Percentiles rank a stretch among this genome's conserved stretches.
Conservation (phyloP, 2,888 invertebrate genomes). For the Rhabditoides inermis region DNA sequence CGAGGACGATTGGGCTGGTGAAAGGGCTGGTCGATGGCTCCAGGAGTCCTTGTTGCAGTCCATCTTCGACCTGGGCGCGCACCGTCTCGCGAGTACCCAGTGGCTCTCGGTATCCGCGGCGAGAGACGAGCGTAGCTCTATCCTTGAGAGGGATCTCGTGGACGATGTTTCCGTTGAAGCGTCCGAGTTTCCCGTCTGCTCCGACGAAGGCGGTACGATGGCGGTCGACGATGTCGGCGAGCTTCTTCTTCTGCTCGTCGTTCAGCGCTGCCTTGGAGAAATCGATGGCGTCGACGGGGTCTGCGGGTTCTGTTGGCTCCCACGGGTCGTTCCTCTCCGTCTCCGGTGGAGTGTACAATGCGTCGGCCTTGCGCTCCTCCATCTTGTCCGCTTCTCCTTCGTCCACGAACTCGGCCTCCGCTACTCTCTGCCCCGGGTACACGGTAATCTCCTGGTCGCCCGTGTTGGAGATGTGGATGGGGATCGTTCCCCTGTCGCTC, state of each 20-base stretch:
- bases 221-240: neutral
- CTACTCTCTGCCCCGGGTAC: too few relatives aligned
- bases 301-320: neutral
- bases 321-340: neutral
- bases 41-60: constrained; percentile 9
- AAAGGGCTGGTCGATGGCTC: neutral
- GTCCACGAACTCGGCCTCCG: too few relatives aligned
- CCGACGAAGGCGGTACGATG: constrained; percentile 9
- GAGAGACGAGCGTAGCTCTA: neutral
- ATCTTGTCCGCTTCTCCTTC: too few relatives aligned
- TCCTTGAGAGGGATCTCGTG: constrained; percentile 8
- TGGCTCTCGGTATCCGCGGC: constrained; percentile 3
- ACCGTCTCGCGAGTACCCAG: constrained; percentile 7
- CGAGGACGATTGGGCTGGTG: constrained; percentile 11
- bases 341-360: too few relatives aligned
- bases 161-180: constrained; percentile 8
- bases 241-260: neutral
- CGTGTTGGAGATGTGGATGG: too few relatives aligned
- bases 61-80: constrained; percentile 2
- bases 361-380: too few relatives aligned
- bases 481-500: too few relatives aligned
- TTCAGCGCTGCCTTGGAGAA: neutral
- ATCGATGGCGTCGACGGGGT: neutral
- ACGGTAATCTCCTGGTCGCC: too few relatives aligned
- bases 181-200: constrained; percentile 10